Base-by-base conservation (phyloP, 2,797 vertebrate species). In the Acridotheres tristis region DNA sequence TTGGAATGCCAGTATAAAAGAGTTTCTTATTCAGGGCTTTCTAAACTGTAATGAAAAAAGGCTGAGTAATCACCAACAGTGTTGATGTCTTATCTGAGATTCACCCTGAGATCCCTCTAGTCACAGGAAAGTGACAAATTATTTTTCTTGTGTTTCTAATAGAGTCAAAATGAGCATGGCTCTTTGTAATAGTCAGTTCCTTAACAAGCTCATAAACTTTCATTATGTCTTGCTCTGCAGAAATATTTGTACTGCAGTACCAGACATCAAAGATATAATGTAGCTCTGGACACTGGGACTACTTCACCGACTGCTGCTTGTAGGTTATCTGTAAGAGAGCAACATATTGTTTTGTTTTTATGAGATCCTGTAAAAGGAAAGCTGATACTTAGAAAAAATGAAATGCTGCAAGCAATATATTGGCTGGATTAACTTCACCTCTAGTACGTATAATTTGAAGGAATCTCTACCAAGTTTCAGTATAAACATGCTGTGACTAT, bases 171-270 rank as follows among this genome's bases (percentile, higher is more conserved):
- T 89, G 90, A 96, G 63, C 36, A 51, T 13, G 67, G 72, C 68
- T 85, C 61, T 95, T 93, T 76, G 78, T 86, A 95, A 94, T 42
- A 73, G 63, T 82, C 62, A 73, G 68, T 90, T 91, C 77, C 59
- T 94, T 96, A 95, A 96, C 83, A 91, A 88, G 86, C 90, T 80
- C 79, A 91, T 94, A 96, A 96, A 94, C 79, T 95, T 96, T 81
- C 87, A 94, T 96, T 96, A 95, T 84, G 85, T 84, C 82, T 89
- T 92, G 73, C 82, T 89, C 92, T 86, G 69, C 76, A 3, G 69
- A 96, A 96, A 94, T 88, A 81, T 92, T 94, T 94, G 80, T 73
- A 67, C 80, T 78, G 71, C 74, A 79, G 91, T 93, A 73, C 74
- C 63, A 95, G 94, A 95, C 91, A 92, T 95, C 91, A 96, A 94